Evolutionary conservation across 2,888 invertebrate species (phyloP), one percentile per base, ranked within the genome.

Genomic region (Drosophila mimica): DNA sequence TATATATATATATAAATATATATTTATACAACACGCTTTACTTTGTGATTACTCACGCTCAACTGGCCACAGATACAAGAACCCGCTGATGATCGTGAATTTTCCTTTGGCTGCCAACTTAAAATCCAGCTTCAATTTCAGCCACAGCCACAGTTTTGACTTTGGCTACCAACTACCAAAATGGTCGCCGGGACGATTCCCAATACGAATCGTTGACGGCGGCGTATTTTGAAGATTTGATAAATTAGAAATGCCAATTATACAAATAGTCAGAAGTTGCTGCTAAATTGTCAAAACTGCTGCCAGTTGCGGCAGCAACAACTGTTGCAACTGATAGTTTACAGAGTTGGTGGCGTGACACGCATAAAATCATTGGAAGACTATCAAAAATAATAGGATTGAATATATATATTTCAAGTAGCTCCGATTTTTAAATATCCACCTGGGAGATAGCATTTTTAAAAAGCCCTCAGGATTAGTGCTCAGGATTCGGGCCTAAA

Each of bases 41-140:
- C 82, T 85, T 77, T 88, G 73, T 89, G 89, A 91, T 91, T 91
- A 89, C 91, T 90, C 88, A 89, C 87, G 88, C 87, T 83, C 77
- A 79, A 75, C 81, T 82, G 77, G 74, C 75, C 71, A 75, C 70
- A 65, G 56, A 25, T 43, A 73, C 76, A 74, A 79, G 76, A 84
- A 82, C 57, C 40, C 31, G 67, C 65, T 59, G 84, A 66, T 81
- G 89, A 72, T 88, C 89, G 79, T 87, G 87, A 87, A 87, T 83
- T 86, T 77, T 67, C 54, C 38, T 52, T 52, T 30, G 69, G 70
- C 62, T 36, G 59, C 53, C 66, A 66, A 66, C 58, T 40, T 46
- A 33, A 36, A 46, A 40, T 52, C 13, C 28, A 58, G 36, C 33
- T 59, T 40, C 58, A 62, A 40, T n/a, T 65, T 13, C 43, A 43